phyloP scores from a whole-genome alignment of 2,888 invertebrate species.

The Dicyrtomina minuta region DNA sequence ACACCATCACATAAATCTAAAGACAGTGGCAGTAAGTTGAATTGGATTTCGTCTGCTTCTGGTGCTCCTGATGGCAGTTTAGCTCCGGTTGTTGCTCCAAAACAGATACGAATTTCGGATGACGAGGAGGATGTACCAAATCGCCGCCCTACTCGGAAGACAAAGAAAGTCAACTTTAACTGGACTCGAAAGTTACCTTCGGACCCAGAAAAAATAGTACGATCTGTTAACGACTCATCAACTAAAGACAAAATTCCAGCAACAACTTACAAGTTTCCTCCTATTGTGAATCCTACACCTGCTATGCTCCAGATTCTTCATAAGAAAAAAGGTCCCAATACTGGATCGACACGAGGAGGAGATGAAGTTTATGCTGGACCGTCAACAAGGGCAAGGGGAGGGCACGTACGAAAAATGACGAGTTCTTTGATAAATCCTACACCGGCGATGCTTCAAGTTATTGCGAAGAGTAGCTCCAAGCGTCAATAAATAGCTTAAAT shows the following conservation, averaged over 20 bases:
- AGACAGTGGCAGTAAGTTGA: slow-evolving; percentile 30
- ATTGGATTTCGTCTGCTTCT: slow-evolving; percentile 29
- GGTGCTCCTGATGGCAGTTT: slow-evolving; percentile 36
- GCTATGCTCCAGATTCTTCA: slow-evolving; percentile 71
- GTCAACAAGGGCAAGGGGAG: not conserved
- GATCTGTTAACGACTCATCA: slow-evolving; percentile 39
- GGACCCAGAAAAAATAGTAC: slow-evolving; percentile 66
- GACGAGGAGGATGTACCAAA: slow-evolving; percentile 18
- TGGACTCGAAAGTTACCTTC: slow-evolving; percentile 69
- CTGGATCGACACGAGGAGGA: not conserved
- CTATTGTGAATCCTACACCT: slow-evolving; percentile 64
- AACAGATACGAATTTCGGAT: slow-evolving; percentile 36
- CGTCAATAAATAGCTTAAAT: too few species aligned
- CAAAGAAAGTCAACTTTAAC: slow-evolving; percentile 59
- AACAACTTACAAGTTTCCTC: slow-evolving; percentile 43
- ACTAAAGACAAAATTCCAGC: slow-evolving; percentile 39
- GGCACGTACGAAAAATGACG: slow-evolving; percentile 21
- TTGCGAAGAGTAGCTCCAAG: slow-evolving; percentile 59
- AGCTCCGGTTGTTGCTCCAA: slow-evolving; percentile 43
- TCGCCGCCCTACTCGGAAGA: slow-evolving; percentile 49
- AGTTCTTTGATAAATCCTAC: slow-evolving; percentile 62
- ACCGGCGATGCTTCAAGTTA: slow-evolving; percentile 70
- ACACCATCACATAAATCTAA: slow-evolving; percentile 36
- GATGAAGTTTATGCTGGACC: slow-evolving; percentile 34
- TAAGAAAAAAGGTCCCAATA: slow-evolving; percentile 59